Base-by-base conservation (phyloP, 2,797 vertebrate genomes). In the Scolopax bukidnonensis region DNA sequence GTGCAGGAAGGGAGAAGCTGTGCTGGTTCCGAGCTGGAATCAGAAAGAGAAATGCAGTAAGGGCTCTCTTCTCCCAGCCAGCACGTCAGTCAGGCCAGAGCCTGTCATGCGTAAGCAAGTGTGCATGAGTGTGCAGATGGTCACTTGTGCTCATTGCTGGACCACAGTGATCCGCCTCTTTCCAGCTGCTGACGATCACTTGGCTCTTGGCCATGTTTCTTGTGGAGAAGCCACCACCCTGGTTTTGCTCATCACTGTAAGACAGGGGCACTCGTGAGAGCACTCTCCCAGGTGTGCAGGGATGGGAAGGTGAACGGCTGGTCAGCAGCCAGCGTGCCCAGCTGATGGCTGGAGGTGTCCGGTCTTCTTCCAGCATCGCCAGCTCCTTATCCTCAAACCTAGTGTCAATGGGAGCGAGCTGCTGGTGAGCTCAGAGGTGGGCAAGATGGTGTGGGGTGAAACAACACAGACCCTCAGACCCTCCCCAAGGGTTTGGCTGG, bases 81-180 rank as follows among this genome's bases (percentile, higher is more conserved):
- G 16, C 2, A 1, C 53, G 77, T 54, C 65, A 61, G 51, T 12
- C 60, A 70, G 68, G 13, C 24, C 61, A 50, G 63, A 82, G 51
- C 15, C 75, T 9, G 3, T 4, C 25, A 38, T 0, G 0, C 4
- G 3, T 48, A 56, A 70, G 16, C 4, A 30, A 36, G 13, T 1
- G 0, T 24, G 45, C 40, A 68, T 0, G 0, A 50, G 23, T 4
- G 0, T 12, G 33, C 47, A 10, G 38, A n/a, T 32, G 20, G 6
- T 80, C 38, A 40, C 32, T 36, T 33, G 64, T 1, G 4, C 28
- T 80, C 59, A 11, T 2, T 59, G 60, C 73, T 75, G 78, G 15
- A 41, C 25, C 23, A 38, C 19, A 0, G 76, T 33, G 56, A 17
- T 23, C 18, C 17, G 24, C 54, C 25, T 6, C 30, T 48, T 77